Evolutionary conservation across 2,888 invertebrate genomes (phyloP), one percentile per base, ranked within the genome.

Genomic region (Sinodicranocentrus sp.): DNA sequence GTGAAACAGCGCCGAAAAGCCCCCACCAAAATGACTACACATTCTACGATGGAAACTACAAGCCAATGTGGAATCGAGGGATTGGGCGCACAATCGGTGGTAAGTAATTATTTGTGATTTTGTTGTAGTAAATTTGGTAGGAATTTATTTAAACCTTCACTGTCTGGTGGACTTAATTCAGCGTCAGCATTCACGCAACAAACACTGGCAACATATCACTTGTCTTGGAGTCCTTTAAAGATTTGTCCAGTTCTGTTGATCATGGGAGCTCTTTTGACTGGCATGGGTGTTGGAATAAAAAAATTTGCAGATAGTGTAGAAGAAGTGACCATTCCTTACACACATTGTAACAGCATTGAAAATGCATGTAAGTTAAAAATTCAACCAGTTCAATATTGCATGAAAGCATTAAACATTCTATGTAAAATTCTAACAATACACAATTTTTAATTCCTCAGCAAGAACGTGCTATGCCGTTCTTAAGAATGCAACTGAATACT

Each of bases 181-280:
- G 84, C 79, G n/a, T 67, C 54, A 2, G 52, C 57, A 73, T 84
- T 84, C 26, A 59, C 75, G 21, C 84, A 84, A 44, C 84, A 84
- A 70, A 75, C 6, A 23, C 57, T 84, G 1, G 61, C 75, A 23
- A 71, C 84, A 0, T 63, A 23, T 17, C 39, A 73, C 8, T 70
- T 63, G 0, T 61, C 68, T 15, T 75, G 79, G 79, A 52, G 39
- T 63, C 48, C 76, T 48, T n/a, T 25, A 0, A 68, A 10, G 21
- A 33, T 84, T 13, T 65, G 79, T 17, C 84, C 80, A 13, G n/a
- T 59, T 3, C 43, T 80, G 3, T 44, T 79, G 8, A 3, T 84
- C 5, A 54, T 79, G 23, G 72, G 79, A 13, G 39, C 33, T 6
- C 28, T 84, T 6, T 84, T 84, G 25, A 63, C 65, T 3, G 68